phyloP scores from a whole-genome alignment of 2,113 vertebrate species.

The Callospermophilus lateralis region DNA sequence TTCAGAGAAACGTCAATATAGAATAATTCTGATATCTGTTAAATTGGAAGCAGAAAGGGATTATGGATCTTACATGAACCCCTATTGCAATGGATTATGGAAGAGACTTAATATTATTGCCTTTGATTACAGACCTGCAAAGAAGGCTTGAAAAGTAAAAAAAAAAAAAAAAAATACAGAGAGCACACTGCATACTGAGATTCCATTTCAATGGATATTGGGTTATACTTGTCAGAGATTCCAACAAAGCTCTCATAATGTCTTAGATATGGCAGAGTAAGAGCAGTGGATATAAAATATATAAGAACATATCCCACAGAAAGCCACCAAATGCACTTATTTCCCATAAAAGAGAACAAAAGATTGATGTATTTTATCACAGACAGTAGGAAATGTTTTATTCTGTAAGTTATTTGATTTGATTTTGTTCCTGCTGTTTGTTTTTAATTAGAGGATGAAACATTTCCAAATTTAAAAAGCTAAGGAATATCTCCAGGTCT shows the following conservation, averaged over 20 bases:
- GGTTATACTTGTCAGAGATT: not conserved
- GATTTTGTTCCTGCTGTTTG: not conserved
- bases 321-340: constrained; percentile 18
- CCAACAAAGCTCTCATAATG: not conserved
- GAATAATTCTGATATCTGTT: not conserved
- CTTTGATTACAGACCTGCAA: not conserved
- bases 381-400: constrained; percentile 36
- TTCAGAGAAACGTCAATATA: not conserved
- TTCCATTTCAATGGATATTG: not conserved
- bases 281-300: not conserved
- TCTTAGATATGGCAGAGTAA: not conserved
- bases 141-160: not conserved
- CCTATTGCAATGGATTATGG: not conserved
- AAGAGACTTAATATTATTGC: not conserved
- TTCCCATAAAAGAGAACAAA: not conserved
- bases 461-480: not conserved
- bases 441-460: constrained; percentile 70
- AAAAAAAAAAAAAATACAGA: not conserved
- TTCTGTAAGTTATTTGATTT: not conserved
- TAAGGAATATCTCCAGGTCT: constrained; percentile 41
- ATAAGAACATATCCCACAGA: not conserved
- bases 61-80: not conserved
- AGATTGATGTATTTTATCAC: not conserved
- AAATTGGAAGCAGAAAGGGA: not conserved
- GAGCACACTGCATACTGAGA: not conserved